Percentiles rank a stretch among this genome's conserved stretches.
These are phyloP conservation scores for Nyctibius bracteatus DNA, from an alignment of 2,113 vertebrate species.

Conservation along the genomic window DNA sequence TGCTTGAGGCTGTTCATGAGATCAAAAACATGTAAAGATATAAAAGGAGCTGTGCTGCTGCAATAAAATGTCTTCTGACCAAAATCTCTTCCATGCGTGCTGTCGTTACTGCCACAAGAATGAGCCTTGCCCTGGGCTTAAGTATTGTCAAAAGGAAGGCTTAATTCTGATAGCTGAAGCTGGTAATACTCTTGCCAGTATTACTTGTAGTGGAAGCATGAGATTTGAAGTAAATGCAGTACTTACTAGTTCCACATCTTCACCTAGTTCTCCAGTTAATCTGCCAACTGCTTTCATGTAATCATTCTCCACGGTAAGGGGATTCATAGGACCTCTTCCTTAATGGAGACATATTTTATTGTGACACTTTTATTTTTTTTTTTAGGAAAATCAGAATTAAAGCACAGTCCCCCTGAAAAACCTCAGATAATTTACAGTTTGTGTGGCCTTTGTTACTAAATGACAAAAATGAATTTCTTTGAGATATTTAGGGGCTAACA, in stretches of 20 bases:
- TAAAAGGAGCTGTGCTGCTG: no score
- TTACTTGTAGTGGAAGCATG: not conserved
- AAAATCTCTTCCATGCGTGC: no score
- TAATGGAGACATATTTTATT: constrained; percentile 40
- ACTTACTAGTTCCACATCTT: constrained; percentile 71
- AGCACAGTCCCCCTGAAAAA: not conserved
- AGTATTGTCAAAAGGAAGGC: not conserved
- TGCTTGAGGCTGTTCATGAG: no score
- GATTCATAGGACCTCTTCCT: constrained; percentile 73
- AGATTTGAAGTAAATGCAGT: not conserved
- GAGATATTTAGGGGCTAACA: not conserved
- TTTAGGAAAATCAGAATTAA: not conserved
- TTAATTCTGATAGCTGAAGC: not conserved
- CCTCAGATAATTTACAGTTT: not conserved
- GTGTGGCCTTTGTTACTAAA: not conserved
- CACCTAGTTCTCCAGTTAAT: constrained; percentile 60
- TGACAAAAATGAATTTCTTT: not conserved
- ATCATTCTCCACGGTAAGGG: constrained; percentile 73
- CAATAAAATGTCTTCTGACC: no score
- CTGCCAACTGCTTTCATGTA: constrained; percentile 63
- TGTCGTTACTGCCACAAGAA: no score
- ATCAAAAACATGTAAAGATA: no score
- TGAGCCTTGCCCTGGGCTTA: not conserved
- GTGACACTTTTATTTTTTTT: not conserved
- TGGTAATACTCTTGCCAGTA: not conserved